Evolutionary conservation across 2,113 vertebrate species (phyloP).

Genomic region (Urocynchramus pylzowi): DNA sequence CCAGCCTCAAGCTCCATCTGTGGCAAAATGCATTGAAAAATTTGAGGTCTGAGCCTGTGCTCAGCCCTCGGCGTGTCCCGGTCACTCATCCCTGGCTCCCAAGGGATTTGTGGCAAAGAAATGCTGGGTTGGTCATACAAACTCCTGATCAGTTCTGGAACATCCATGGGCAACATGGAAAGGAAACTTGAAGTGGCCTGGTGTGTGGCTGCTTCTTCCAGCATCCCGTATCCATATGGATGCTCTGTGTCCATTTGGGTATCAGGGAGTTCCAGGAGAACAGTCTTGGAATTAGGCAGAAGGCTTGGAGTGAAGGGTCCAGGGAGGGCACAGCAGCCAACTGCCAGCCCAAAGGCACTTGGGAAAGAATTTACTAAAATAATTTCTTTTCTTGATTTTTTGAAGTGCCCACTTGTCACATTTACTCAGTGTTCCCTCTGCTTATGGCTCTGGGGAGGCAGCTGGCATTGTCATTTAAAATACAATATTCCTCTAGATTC

Average conservation of each 20-base stretch:
- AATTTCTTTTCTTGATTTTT: background rate
- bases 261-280: background rate
- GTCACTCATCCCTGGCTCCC: background rate
- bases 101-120: background rate
- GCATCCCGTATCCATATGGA: fast-evolving
- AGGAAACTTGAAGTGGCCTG: background rate
- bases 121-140: background rate
- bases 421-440: background rate
- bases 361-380: background rate
- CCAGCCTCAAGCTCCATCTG: background rate
- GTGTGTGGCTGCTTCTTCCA: background rate
- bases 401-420: background rate
- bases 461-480: background rate
- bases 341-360: constrained; percentile 21
- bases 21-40: fast-evolving
- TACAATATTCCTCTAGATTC: background rate
- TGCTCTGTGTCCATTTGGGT: fast-evolving
- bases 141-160: background rate
- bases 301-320: background rate
- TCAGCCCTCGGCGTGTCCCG: fast-evolving
- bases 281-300: background rate
- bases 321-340: background rate
- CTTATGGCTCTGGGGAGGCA: background rate
- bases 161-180: fast-evolving
- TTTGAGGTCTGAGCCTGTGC: background rate